Evolutionary conservation across 1,140 invertebrate species (phyloP).

Genomic region (Popillia japonica): DNA sequence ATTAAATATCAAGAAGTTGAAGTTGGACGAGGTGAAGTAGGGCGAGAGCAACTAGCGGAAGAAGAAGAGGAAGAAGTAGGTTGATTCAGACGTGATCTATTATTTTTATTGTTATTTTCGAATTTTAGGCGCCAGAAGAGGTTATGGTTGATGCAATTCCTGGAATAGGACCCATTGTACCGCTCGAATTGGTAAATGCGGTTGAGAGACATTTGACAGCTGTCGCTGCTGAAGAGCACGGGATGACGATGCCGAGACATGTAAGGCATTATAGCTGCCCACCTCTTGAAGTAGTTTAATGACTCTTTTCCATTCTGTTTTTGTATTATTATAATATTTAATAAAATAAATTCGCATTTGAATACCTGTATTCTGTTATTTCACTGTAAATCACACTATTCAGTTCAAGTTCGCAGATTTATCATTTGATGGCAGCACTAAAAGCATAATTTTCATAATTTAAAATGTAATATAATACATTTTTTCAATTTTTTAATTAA

Average conservation of each 20-base stretch:
- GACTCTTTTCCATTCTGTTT: neutral
- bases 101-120: neutral
- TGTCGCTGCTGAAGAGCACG: constrained; percentile 63
- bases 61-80: constrained; percentile 26
- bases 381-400: no score
- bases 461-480: no score
- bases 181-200: constrained; percentile 59
- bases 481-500: no score
- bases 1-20: neutral
- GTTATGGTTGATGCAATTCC: constrained; percentile 62
- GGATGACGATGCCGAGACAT: constrained; percentile 69
- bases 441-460: no score
- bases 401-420: no score
- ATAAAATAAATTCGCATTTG: neutral
- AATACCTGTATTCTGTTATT: no score
- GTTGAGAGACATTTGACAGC: constrained; percentile 63
- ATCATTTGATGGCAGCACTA: no score
- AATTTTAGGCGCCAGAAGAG: constrained; percentile 49
- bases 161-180: constrained; percentile 66
- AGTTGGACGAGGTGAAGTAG: constrained; percentile 1
- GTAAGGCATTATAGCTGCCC: constrained; percentile 68
- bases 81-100: neutral
- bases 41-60: no score
- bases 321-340: neutral
- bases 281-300: constrained; percentile 60